Evolutionary conservation across 2,888 invertebrate genomes (phyloP).

Genomic region (Zaprionus bogoriensis): DNA sequence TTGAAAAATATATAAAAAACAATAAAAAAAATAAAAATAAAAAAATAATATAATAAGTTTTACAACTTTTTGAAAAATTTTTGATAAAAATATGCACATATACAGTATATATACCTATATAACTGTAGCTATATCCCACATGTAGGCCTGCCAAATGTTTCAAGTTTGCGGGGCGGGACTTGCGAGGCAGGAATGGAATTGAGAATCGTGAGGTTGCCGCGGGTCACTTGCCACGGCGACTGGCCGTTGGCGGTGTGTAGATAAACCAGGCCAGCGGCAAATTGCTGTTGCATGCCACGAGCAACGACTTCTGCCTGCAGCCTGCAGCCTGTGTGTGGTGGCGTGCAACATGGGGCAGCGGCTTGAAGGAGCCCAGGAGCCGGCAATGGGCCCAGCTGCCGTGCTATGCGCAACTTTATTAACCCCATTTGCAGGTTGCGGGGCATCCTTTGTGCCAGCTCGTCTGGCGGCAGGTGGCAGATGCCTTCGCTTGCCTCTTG

Average conservation of each 20-base stretch:
- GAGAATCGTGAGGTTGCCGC: not conserved
- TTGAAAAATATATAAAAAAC: no score
- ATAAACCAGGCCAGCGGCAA: conserved; percentile 1
- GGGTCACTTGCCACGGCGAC: conserved; percentile 1
- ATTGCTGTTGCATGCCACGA: conserved; percentile 1
- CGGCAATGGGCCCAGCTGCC: not conserved
- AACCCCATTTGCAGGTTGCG: conserved; percentile 61
- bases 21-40: no score
- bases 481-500: conserved; percentile 14
- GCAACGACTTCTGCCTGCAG: conserved; percentile 4
- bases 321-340: conserved; percentile 16
- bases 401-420: conserved; percentile 62
- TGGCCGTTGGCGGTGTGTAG: not conserved
- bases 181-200: not conserved
- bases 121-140: no score
- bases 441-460: not conserved
- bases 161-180: no score
- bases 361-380: conserved; percentile 10
- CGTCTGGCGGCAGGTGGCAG: conserved; percentile 26
- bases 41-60: no score
- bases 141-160: no score
- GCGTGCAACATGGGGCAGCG: conserved; percentile 27
- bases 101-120: no score
- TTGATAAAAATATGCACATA: no score
- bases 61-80: no score